A percentile compares a stretch with the other conserved stretches of the same genome.
These are phyloP conservation scores for Coracias cyanogaster DNA, from an alignment of 2,797 vertebrate genomes.

Conservation along the genomic window DNA sequence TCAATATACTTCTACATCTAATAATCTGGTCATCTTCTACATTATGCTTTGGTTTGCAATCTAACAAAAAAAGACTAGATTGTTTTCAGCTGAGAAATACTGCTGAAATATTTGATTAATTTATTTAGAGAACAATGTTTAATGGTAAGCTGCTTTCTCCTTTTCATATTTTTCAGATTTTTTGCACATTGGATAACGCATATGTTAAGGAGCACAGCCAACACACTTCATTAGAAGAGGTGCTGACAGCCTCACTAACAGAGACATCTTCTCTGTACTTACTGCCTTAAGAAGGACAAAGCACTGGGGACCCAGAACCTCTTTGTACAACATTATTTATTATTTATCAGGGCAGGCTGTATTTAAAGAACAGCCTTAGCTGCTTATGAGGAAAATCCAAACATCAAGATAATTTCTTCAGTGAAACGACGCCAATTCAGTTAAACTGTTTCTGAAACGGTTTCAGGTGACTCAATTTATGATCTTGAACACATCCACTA, in stretches of 20 bases:
- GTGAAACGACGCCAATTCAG: background rate
- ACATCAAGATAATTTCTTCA: background rate
- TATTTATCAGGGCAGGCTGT: background rate
- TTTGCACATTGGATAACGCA: background rate
- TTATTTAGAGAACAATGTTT: background rate
- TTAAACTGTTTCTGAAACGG: background rate
- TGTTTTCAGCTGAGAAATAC: background rate
- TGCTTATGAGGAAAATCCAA: background rate
- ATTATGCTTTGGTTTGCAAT: background rate
- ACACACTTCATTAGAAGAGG: background rate
- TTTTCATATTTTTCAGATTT: background rate
- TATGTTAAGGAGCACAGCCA: background rate
- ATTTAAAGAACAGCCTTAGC: background rate
- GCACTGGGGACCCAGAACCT: background rate
- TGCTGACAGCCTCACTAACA: background rate
- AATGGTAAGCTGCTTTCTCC: background rate
- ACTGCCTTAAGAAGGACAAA: background rate
- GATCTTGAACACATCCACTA: background rate
- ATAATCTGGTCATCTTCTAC: background rate
- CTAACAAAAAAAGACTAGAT: background rate
- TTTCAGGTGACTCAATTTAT: background rate
- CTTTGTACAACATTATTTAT: background rate
- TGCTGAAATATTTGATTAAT: background rate
- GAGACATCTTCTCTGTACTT: background rate
- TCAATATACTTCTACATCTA: background rate